Evolutionary conservation across 2,113 vertebrate genomes (phyloP).

Genomic region (Eretmochelys imbricata): DNA sequence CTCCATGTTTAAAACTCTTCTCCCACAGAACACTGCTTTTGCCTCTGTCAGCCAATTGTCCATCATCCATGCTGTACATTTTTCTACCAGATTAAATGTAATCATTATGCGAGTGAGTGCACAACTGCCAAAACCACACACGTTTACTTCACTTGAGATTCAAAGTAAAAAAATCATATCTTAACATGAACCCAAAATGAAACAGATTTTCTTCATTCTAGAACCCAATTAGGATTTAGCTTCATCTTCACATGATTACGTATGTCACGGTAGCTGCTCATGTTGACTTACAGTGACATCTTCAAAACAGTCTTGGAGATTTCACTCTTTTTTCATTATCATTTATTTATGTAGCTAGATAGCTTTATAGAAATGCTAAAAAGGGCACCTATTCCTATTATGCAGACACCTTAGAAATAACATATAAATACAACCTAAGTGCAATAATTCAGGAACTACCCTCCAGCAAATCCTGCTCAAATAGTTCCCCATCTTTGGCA

Average conservation of each 20-base stretch:
- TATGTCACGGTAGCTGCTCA: not conserved
- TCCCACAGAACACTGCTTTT: not conserved
- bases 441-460: not conserved
- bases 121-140: not conserved
- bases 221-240: not conserved
- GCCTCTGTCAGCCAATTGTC: not conserved
- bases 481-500: not conserved
- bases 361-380: not conserved
- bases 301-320: not conserved
- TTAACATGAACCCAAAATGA: not conserved
- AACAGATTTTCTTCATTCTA: not conserved
- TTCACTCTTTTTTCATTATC: not conserved
- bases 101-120: not conserved
- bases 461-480: not conserved
- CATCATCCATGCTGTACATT: not conserved
- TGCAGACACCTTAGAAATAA: not conserved
- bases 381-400: not conserved
- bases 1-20: constrained; percentile 9
- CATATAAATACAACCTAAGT: not conserved
- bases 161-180: not conserved
- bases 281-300: not conserved
- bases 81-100: not conserved
- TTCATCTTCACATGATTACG: not conserved
- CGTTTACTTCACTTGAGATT: not conserved
- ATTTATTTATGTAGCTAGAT: not conserved